Evolutionary conservation across 2,113 vertebrate species (phyloP), one percentile per base, ranked within the genome.

Genomic region (Calyptommatus sinebrachiatus): DNA sequence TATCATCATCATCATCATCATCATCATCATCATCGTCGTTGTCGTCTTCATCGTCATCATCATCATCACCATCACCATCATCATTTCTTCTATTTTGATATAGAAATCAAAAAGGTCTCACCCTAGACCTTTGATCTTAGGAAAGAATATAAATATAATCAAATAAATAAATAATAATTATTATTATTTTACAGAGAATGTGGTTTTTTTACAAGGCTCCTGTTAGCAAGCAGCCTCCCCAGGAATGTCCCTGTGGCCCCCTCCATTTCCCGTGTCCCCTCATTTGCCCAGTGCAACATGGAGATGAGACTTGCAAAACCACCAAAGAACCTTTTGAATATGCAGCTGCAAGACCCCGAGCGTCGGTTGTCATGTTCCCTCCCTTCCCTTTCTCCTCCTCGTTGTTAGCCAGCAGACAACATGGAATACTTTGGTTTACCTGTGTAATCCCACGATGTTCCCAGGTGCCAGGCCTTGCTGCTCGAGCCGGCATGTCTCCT

Each of bases 371-470:
- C 95, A 95, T 92, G 90, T 91, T 84, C 88, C 45, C n/a, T 60
- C 31, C 68, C 29, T 53, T 60, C 65, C 82, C 5, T 10, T 28
- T 14, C 26, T 24, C 65, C 81, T 86, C 88, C 91, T 91, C 86
- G 88, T 89, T 94, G 93, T 94, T 94, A 89, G 94, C 91, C 85
- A 24, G 84, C 91, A 96, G 94, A 93, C 93, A 94, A 93, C 94
- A 93, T 16, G 90, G 91, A 85, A 90, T 91, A 93, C 90, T 91
- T 92, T 89, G 94, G 92, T 93, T 95, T 95, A 96, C 96, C 96
- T 96, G 95, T 93, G 94, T 93, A 94, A 94, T 96, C 95, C 95
- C 95, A 92, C 92, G 88, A 94, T 94, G 91, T 95, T 41, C 95
- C 93, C 93, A 93, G 95, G 95, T 94, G 95, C 94, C 95, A 94